Evolutionary conservation across 2,888 invertebrate genomes (phyloP), one percentile per base, ranked within the genome.

Genomic region (Chelonus formosanus): DNA sequence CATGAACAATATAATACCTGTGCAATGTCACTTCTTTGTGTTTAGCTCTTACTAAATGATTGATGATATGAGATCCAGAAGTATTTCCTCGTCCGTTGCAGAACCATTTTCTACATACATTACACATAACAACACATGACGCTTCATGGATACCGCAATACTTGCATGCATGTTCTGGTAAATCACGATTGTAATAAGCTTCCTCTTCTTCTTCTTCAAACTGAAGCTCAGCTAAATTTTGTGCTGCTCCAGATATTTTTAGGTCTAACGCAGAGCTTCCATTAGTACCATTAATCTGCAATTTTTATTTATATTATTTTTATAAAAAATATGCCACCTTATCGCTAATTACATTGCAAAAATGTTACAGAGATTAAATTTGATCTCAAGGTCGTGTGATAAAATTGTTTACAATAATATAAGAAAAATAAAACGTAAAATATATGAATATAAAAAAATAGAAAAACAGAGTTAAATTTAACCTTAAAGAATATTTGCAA

Each of bases 81-180:
- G 98, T 98, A 81, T 96, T 97, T 10, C 98, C 98, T 66, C 98
- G 90, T 1, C 98, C 98, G 87, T 99, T 99, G 85, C 99, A 99
- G 84, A 99, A 99, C 99, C 99, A 99, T 83, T 98, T 98, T 83
- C 96, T 97, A 84, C 99, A 99, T 68, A 95, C 90, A 83, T 98
- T 98, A 85, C 99, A 99, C 92, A 96, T 95, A 63, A 98, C 97
- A 48, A 99, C 99, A 77, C 96, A 96, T 71, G 94, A 91, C 0
- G 97, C 97, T 82, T 98, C 98, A 83, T 98, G 97, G 72, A 99
- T 97, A 56, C 98, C 98, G 85, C 99, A 99, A 84, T 99, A 99
- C 83, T 97, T 97, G 89, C 98, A 98, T 0, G 98, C 98, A 88
- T 97, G 96, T 73, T 94, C 92, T 1, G 98, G 98, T 69, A 98